A percentile compares a stretch with the other conserved stretches of the same genome.
phyloP scores from a whole-genome alignment of 2,113 vertebrate species.

The Bolborhynchus lineola region DNA sequence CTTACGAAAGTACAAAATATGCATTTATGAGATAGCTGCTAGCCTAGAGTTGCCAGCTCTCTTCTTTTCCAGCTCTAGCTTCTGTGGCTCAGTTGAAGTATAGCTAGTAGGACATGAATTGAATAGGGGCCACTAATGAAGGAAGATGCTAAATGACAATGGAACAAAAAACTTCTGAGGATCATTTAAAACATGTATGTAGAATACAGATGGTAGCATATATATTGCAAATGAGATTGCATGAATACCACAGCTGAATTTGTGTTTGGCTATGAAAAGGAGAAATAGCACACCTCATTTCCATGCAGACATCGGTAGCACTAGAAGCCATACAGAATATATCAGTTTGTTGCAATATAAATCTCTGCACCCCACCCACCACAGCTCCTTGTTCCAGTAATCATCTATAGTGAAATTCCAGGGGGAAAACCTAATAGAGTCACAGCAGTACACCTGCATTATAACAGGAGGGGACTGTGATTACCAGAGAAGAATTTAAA shows the following conservation, averaged over 20 bases:
- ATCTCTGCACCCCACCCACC: background rate
- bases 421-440: conserved; percentile 50
- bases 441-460: conserved; percentile 44
- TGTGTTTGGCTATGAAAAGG: background rate
- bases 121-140: background rate
- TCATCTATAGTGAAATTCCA: conserved; percentile 51
- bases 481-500: conserved; percentile 50
- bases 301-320: background rate
- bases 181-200: background rate
- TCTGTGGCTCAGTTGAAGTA: background rate
- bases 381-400: conserved; percentile 35
- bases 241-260: background rate
- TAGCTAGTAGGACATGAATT: background rate
- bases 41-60: background rate
- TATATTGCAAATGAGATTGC: background rate
- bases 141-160: background rate
- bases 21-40: background rate
- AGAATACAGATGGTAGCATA: background rate
- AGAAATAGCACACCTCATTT: background rate
- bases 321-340: background rate
- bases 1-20: background rate
- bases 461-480: conserved; percentile 12
- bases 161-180: background rate
- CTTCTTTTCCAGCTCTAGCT: background rate
- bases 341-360: background rate